These are phyloP conservation scores for Pogonophryne albipinna DNA, from an alignment of 2,797 vertebrate species.

Conservation along the genomic window DNA sequence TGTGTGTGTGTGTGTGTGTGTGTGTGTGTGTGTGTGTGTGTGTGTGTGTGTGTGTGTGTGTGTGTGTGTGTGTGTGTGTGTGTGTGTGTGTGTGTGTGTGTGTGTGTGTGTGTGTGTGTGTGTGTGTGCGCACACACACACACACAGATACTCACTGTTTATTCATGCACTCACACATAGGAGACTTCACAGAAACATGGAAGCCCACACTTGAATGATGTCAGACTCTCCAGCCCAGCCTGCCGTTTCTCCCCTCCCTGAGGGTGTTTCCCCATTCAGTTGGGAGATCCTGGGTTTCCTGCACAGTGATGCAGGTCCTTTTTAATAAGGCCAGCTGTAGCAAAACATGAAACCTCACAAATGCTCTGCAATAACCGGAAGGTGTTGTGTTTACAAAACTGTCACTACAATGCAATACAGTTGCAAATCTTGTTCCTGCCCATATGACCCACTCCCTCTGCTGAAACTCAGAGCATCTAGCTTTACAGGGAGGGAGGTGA, in stretches of 20 bases:
- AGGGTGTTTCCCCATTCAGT: constrained; percentile 83
- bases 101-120: constrained; percentile 53
- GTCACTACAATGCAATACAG: constrained; percentile 36
- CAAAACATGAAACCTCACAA: constrained; percentile 6
- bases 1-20: constrained; percentile 40
- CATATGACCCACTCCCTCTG: constrained; percentile 17
- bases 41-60: no score
- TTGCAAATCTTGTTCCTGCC: constrained; percentile 46
- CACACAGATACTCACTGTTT: constrained; percentile 19
- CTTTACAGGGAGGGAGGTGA: constrained; percentile 26
- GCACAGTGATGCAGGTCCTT: constrained; percentile 58
- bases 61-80: no score
- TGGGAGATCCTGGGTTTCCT: constrained; percentile 83
- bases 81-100: no score
- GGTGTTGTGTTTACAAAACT: constrained; percentile 28
- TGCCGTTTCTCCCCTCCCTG: constrained; percentile 21
- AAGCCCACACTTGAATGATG: constrained; percentile 78
- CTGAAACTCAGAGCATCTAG: constrained; percentile 39
- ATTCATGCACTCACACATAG: constrained; percentile 24
- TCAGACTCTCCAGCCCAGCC: constrained; percentile 76
- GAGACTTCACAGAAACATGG: constrained; percentile 66
- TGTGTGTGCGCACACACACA: constrained; percentile 36
- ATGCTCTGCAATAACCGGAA: constrained; percentile 24
- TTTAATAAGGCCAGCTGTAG: constrained; percentile 19
- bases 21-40: constrained; percentile 34